A percentile compares a stretch with the other conserved stretches of the same genome.
Conservation (phyloP, 2,888 invertebrate genomes). For the Catocala fraxini region DNA sequence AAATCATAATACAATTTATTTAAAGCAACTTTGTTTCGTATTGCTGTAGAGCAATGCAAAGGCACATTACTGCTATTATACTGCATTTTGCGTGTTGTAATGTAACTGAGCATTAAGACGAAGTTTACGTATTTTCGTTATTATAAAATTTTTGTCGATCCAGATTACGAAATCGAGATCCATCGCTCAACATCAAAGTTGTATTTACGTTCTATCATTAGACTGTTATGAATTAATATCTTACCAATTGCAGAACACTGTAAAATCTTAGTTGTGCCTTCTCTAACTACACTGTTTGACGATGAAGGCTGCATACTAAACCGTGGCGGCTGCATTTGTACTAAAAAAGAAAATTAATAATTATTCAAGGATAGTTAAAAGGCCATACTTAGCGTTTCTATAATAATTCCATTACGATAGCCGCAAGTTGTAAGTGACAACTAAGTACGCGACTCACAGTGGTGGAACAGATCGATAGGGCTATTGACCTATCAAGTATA, state of each 20-base stretch:
- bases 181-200: too few relatives aligned
- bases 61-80: too few relatives aligned
- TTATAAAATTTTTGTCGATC: too few relatives aligned
- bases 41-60: too few relatives aligned
- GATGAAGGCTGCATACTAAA: slow-evolving; percentile 96
- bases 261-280: slow-evolving; percentile 96
- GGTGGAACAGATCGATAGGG: slow-evolving; percentile 18
- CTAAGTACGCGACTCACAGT: slow-evolving; percentile 1
- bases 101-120: too few relatives aligned
- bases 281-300: slow-evolving; percentile 94
- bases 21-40: too few relatives aligned
- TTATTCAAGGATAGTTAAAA: not conserved
- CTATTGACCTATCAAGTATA: slow-evolving; percentile 18
- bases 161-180: too few relatives aligned
- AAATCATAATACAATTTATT: not conserved
- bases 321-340: slow-evolving; percentile 93
- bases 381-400: not conserved
- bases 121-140: too few relatives aligned
- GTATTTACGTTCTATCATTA: too few relatives aligned
- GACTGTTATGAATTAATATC: slow-evolving; percentile 43
- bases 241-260: slow-evolving; percentile 97
- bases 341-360: slow-evolving; percentile 65
- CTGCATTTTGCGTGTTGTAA: too few relatives aligned
- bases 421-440: not conserved
- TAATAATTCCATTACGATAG: slow-evolving; percentile 1